phyloP scores from a whole-genome alignment of 2,888 invertebrate species.

The Tryphoninae sp. region DNA sequence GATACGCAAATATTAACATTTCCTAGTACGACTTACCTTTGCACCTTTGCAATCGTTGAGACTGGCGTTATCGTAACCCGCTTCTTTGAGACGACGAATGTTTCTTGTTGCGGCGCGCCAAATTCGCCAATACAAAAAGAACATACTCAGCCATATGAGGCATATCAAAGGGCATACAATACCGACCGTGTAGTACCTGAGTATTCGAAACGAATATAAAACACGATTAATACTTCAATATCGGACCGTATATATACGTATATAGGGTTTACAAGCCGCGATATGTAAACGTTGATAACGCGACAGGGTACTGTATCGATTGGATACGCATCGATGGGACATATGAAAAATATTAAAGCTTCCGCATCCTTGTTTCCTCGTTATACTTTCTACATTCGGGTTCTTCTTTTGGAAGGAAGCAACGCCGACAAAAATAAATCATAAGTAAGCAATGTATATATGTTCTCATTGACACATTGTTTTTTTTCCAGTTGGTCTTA shows the following conservation, averaged over 20 bases:
- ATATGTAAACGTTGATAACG: conserved; percentile 12
- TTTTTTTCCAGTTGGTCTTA: too few species aligned
- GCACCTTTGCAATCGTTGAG: conserved; percentile 87
- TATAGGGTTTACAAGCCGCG: not conserved
- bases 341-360: conserved; percentile 12
- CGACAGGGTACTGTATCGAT: conserved; percentile 37
- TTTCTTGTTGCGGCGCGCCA: conserved; percentile 90
- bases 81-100: conserved; percentile 86
- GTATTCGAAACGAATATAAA: conserved; percentile 24
- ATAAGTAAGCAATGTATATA: too few species aligned
- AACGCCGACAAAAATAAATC: too few species aligned
- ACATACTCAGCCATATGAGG: conserved; percentile 89
- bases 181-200: conserved; percentile 71
- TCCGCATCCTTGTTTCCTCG: not conserved
- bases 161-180: conserved; percentile 88
- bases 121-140: conserved; percentile 89
- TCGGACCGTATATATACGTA: not conserved
- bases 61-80: conserved; percentile 83
- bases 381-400: not conserved
- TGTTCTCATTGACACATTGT: too few species aligned
- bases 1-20: not conserved
- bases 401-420: not conserved
- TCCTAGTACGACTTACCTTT: conserved; percentile 83
- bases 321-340: conserved; percentile 29
- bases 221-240: conserved; percentile 5